Conservation (phyloP, 2,888 invertebrate genomes). For the Netelia fuscicornis region DNA sequence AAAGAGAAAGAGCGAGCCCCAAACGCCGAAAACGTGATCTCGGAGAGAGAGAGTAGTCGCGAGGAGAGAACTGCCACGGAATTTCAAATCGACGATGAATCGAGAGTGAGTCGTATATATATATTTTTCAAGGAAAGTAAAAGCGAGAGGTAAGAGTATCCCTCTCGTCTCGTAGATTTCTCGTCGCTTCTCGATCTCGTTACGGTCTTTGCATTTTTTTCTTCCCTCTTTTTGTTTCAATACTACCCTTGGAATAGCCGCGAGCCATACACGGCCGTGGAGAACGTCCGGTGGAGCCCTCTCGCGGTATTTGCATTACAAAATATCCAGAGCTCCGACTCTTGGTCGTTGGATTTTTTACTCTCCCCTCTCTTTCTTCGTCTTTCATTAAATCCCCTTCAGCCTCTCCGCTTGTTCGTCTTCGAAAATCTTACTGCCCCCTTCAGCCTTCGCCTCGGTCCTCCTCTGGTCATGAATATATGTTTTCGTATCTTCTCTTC, state of each 20-base stretch:
- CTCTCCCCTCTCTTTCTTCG: slow-evolving; percentile 44
- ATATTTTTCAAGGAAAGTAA: background rate
- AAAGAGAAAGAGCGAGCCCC: slow-evolving; percentile 4
- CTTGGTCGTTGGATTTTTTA: slow-evolving; percentile 53
- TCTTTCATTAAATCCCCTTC: slow-evolving; percentile 78
- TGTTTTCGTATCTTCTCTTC: slow-evolving; percentile 56
- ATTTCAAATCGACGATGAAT: slow-evolving; percentile 76
- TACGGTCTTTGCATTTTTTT: slow-evolving; percentile 77
- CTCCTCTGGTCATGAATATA: slow-evolving; percentile 68
- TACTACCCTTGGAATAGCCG: slow-evolving; percentile 43
- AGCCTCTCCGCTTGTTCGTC: slow-evolving; percentile 34
- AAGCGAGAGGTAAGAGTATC: slow-evolving; percentile 27
- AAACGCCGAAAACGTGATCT: slow-evolving; percentile 71
- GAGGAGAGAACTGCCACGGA: slow-evolving; percentile 71
- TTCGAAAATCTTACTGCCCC: slow-evolving; percentile 13
- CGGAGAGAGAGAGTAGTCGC: slow-evolving; percentile 35
- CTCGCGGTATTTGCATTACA: slow-evolving; percentile 79
- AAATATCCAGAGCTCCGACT: slow-evolving; percentile 60
- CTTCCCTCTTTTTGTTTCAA: slow-evolving; percentile 45
- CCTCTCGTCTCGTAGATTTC: slow-evolving; percentile 41
- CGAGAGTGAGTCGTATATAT: slow-evolving; percentile 23
- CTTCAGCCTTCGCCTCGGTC: background rate
- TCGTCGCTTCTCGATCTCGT: slow-evolving; percentile 51
- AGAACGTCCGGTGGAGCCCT: slow-evolving; percentile 17
- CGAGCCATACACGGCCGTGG: slow-evolving; percentile 40